Base-by-base conservation (phyloP, 2,888 invertebrate species). In the Chalcis sispes region DNA sequence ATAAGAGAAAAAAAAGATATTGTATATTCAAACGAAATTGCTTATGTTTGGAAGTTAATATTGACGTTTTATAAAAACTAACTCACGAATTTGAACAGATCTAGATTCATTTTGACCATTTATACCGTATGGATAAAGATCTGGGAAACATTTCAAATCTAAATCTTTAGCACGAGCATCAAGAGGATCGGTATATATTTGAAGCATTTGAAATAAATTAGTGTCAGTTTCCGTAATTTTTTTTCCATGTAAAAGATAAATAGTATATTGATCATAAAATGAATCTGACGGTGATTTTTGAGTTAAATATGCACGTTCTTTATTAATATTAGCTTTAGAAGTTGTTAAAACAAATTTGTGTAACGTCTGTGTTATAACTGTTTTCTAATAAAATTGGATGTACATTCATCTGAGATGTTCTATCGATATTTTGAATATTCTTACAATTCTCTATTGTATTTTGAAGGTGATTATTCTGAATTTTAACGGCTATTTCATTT, bases 1-100 rank as follows among this genome's bases (percentile, higher is more conserved):
- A 67, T 54, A 82, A 66, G 54, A 81, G 79, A 77, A 76, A 82
- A 75, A 83, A 83, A 32, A 83, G 61, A 70, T 81, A 82, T 64
- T 82, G 82, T 29, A 72, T 71, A 75, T 83, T 81, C 27, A 80
- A 71, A 62, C 83, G 59, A 75, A 82, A 85, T 59, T 72, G 64
- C 32, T 80, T 40, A 73, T 82, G 73, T 36, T 70, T 72, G 7
- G 82, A 83, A 72, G 75, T 79, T 23, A 82, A 46, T n/a, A n/a
- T 48, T 75, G 67, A 29, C 36, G 27, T 79, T 81, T 82, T 20
- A 52, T 32, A 32, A 58, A 58, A 58, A 29, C 58, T 29, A 15
- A 58, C 27, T 58, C 58, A 29, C 29, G 27, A 5, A 58, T 29
- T 58, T 15, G 5, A 5, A n/a, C 32, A 4, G n/a, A n/a, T 58